Percentiles rank a stretch among this genome's conserved stretches.
phyloP scores from a whole-genome alignment of 2,888 invertebrate species.

The Peribatodes rhomboidaria region DNA sequence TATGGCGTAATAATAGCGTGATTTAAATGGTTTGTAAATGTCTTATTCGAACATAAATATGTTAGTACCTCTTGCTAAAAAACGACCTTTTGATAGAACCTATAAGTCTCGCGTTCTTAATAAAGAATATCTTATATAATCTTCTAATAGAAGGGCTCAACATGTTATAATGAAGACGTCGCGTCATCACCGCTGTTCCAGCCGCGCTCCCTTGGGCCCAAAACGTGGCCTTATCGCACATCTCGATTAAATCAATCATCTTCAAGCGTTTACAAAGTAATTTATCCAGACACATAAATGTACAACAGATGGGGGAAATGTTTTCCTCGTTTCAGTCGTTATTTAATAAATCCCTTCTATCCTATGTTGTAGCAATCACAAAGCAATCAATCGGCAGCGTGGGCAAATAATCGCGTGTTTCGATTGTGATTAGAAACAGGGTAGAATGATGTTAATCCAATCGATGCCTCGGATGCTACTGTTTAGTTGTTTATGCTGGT shows the following conservation, averaged over 20 bases:
- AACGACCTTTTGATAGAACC: too few species aligned
- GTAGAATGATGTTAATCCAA: background rate
- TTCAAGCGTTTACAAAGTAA: background rate
- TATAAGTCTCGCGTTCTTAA: too few species aligned
- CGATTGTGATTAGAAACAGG: conserved; percentile 8
- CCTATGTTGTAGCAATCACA: conserved; percentile 17
- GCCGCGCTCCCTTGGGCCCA: too few species aligned
- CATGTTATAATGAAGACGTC: too few species aligned
- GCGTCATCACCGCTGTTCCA: too few species aligned
- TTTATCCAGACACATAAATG: background rate
- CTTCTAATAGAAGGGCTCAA: too few species aligned
- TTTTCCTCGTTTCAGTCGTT: conserved; percentile 2
- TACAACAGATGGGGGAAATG: background rate
- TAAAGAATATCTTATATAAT: too few species aligned
- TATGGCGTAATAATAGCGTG: too few species aligned
- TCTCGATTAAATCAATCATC: background rate
- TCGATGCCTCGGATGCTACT: background rate
- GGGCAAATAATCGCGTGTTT: conserved; percentile 23
- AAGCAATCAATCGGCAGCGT: conserved; percentile 21
- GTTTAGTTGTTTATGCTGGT: background rate
- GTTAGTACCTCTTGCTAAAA: too few species aligned
- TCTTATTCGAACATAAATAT: too few species aligned
- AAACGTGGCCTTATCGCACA: background rate
- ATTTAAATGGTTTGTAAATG: too few species aligned
- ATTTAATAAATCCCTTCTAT: conserved; percentile 15